These are phyloP conservation scores for Maconellicoccus hirsutus DNA, from an alignment of 1,140 invertebrate species.

Conservation along the genomic window DNA sequence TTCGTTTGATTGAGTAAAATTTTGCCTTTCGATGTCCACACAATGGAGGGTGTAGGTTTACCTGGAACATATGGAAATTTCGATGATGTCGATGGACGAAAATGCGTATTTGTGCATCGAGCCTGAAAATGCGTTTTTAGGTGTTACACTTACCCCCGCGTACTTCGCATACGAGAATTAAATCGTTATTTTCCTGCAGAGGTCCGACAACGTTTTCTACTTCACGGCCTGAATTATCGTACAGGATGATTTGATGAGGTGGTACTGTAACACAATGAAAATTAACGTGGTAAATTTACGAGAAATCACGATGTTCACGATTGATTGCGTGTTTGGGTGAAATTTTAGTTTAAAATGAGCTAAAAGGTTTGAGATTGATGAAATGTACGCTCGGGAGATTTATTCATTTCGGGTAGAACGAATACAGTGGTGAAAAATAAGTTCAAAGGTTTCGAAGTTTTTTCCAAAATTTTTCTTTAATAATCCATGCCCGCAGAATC, in stretches of 20 bases:
- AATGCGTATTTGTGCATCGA: background rate
- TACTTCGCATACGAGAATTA: conserved; percentile 75
- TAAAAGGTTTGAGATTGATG: too few species aligned
- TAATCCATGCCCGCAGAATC: too few species aligned
- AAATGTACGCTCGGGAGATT: too few species aligned
- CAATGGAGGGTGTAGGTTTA: conserved; percentile 63
- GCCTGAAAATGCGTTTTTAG: background rate
- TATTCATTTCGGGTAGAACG: too few species aligned
- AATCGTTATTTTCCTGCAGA: conserved; percentile 64
- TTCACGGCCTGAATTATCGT: conserved; percentile 59
- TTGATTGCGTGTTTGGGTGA: too few species aligned
- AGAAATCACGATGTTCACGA: too few species aligned
- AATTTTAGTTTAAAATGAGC: too few species aligned
- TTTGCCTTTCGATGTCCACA: conserved; percentile 63
- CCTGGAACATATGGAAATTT: conserved; percentile 42
- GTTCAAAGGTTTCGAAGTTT: too few species aligned
- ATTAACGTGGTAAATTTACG: conserved; percentile 33
- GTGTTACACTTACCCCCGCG: conserved; percentile 66
- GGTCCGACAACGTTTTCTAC: conserved; percentile 57
- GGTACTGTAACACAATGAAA: conserved; percentile 69
- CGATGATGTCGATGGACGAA: background rate
- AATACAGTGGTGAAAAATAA: too few species aligned
- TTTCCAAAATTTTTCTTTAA: too few species aligned
- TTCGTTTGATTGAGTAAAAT: conserved; percentile 34
- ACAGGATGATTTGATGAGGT: conserved; percentile 69